Evolutionary conservation across 1,140 invertebrate genomes (phyloP), one percentile per base, ranked within the genome.

Genomic region (Thrips palmi): DNA sequence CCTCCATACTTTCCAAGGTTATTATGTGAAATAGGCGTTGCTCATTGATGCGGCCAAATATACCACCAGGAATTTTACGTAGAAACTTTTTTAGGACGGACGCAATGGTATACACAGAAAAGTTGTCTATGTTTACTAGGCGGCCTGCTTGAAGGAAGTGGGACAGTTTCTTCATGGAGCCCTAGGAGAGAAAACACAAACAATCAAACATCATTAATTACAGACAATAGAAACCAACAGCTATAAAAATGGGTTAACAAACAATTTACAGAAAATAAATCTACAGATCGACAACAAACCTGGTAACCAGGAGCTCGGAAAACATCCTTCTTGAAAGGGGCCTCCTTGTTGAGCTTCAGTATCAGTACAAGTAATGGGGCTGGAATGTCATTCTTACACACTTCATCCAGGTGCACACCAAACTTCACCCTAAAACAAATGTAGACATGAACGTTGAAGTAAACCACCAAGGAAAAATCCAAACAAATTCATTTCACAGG

Each of bases 51-150:
- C 74, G 67, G 1, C 89, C 71, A 64, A 98, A 97, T 37, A 97
- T 84, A 18, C 93, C 93, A 41, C 83, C 87, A 29, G 93, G 92
- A 48, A 97, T 76, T 68, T 96, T 94, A 39, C 92, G 71, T n/a
- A 97, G 67, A 63, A 97, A 98, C 64, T 87, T 86, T 61, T 97
- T 98, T 21, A 97, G 66, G 24, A 97, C 92, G 59, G 89, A 94
- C 18, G 93, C 92, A 52, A 97, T 91, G 25, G 93, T 97, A 61
- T 97, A 93, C 37, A 97, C 89, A 45, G 86, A 93, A 57, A 92
- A 97, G 57, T 94, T 91, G 51, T 91, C 83, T 51, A 94, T 92
- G 57, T 96, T 96, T n/a, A 97, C 85, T 44, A 94, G 69, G 42
- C 89, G 72, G 10, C 93, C 93, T 46, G 89, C 84, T 58, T 93